Evolutionary conservation across 2,888 invertebrate species (phyloP), one percentile per base, ranked within the genome.

Genomic region (Cephus spinipes): DNA sequence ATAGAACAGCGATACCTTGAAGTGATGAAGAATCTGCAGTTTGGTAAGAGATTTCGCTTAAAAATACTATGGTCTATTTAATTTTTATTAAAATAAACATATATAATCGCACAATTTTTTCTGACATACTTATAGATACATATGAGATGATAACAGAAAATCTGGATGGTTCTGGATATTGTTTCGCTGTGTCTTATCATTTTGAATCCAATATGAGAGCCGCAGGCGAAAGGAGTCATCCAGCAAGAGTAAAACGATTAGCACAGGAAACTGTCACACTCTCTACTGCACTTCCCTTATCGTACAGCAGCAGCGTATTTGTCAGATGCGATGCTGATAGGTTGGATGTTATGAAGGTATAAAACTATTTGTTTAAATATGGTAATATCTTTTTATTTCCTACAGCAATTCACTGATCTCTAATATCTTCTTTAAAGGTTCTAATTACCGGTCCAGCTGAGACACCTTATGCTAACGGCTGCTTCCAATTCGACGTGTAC

Each of bases 191-290:
- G 81, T 95, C 97, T 33, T 97, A 98, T 93, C 97, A 97, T 93
- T 98, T 97, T 91, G 97, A 97, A 92, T 95, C 96, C 82, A 96
- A 96, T 86, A 96, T 97, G 87, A 95, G 97, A 83, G 95, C 96
- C 79, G 96, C 97, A 0, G 97, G 97, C 78, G 97, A 97, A 88
- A 94, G 97, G 77, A 96, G 96, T 81, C 97, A 97, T 92, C 97
- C 97, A 1, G 94, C 96, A 68, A 94, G 98, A 83, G 96, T 98
- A 86, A 97, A 98, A 92, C 94, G 98, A 32, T 94, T 98, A 77
- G 98, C 98, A 77, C 98, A 98, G 93, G 98, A 98, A 92, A 96
- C 98, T 73, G 98, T 98, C 81, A 98, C 98, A 40, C 94, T 98
- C 76, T 97, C 97, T 83, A 98, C 97, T 79, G 96, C 97, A 84